Evolutionary conservation across 2,113 vertebrate species (phyloP).

Genomic region (Gavia stellata): DNA sequence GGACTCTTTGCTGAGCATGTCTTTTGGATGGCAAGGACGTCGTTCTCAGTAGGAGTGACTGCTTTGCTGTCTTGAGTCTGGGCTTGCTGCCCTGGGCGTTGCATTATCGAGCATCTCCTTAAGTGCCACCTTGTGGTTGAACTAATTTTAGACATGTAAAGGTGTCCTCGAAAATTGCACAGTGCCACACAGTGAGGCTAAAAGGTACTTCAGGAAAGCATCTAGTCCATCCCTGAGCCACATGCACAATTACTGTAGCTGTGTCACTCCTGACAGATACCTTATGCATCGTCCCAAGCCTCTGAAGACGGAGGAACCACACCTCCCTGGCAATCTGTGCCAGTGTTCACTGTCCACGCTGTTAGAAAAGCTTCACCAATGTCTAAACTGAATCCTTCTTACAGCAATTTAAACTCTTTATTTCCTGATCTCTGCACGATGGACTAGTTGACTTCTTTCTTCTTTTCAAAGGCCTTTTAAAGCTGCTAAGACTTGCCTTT

Average conservation of each 20-base stretch:
- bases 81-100: background rate
- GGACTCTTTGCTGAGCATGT: background rate
- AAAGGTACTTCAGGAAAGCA: background rate
- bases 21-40: background rate
- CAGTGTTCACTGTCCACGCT: background rate
- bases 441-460: background rate
- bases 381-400: background rate
- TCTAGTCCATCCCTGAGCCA: background rate
- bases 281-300: background rate
- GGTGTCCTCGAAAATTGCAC: fast-evolving
- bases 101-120: background rate
- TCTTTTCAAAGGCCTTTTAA: background rate
- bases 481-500: background rate
- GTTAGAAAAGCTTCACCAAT: background rate
- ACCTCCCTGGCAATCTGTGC: background rate
- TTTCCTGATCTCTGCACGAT: background rate
- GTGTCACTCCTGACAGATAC: background rate
- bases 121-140: background rate
- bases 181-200: background rate
- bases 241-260: background rate
- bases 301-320: background rate
- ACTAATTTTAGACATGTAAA: background rate
- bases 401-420: background rate
- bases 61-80: background rate
- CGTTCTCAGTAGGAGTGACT: background rate